Base-by-base conservation (phyloP, 2,888 invertebrate genomes). In the Cryptocephalus moraei region DNA sequence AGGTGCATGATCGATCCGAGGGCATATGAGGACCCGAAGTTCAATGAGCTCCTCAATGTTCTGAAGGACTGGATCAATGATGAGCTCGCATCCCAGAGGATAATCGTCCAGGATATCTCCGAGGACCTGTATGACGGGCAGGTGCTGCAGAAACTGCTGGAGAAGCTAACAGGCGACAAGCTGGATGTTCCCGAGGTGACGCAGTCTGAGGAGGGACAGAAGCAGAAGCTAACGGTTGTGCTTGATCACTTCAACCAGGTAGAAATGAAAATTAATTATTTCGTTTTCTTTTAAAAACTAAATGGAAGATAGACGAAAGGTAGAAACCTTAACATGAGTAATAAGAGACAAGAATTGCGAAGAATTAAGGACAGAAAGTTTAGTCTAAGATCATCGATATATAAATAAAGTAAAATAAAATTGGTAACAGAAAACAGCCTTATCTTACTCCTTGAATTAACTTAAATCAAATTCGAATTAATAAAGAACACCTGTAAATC, bases 81-180 rank as follows among this genome's bases (percentile, higher is more conserved):
- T 74, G 97, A 95, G 70, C 74, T 99, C 46, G 95, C 96, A 0
- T 82, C 87, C 55, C 92, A 97, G 62, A 78, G 99, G 62, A 99
- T 99, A 53, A 95, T 99, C 61, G 96, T 99, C 0, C 91, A 96
- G 71, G 86, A 93, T 61, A 83, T 99, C 41, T 91, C 91, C 56
- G 95, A 97, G 70, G 97, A 99, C 74, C 76, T 99, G 55, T 99
- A 94, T 71, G 97, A 99, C 76, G 97, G 97, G 0, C 96, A 97
- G 75, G 86, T 78, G 6, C 67, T 84, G 41, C 84, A 84, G 59
- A 84, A 84, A 62, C 67, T 84, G 1, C 71, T 82, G 61, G 92
- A 95, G 69, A 91, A 91, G 68, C 73, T 95, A 41, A 89, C 92
- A 0, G 83, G 85, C 14, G 84, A 86, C 44, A 89, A 92, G 70